Percentiles rank a stretch among this genome's conserved stretches.
Conservation (phyloP, 2,888 invertebrate species). For the Dryocosmus kuriphilus region DNA sequence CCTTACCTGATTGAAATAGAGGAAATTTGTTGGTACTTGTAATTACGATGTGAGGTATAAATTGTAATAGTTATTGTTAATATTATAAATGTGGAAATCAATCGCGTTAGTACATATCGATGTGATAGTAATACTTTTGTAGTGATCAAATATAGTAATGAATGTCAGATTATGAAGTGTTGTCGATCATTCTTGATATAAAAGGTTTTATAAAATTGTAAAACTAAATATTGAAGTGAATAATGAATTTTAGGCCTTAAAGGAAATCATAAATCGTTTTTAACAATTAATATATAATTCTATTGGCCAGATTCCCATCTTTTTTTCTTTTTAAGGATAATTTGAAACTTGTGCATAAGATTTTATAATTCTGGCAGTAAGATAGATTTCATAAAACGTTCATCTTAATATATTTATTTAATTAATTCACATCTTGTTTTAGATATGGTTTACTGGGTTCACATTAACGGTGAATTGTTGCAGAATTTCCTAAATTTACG, state of each 20-base stretch:
- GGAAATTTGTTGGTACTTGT: not conserved
- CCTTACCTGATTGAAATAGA: not conserved
- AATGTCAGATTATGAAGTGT: not conserved
- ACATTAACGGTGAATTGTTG: too few relatives aligned
- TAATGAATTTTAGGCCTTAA: not conserved
- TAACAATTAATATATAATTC: not conserved
- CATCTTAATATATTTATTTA: not conserved
- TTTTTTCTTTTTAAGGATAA: not conserved
- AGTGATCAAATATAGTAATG: constrained; percentile 13
- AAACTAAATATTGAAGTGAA: not conserved
- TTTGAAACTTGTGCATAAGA: not conserved
- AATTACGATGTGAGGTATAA: constrained; percentile 3
- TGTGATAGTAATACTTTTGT: constrained; percentile 3
- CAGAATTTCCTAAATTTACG: too few relatives aligned
- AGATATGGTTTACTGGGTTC: too few relatives aligned
- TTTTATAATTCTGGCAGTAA: not conserved
- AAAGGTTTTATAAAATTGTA: not conserved
- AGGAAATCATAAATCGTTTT: not conserved
- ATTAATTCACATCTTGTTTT: not conserved
- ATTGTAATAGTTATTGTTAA: constrained; percentile 5
- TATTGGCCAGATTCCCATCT: not conserved
- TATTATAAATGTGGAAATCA: constrained; percentile 4
- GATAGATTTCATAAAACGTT: not conserved
- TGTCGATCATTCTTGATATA: constrained; percentile 5
- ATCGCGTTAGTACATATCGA: not conserved